Percentiles rank a stretch among this genome's conserved stretches.
Evolutionary conservation across 2,888 invertebrate species (phyloP).

Genomic region (Andricus quercusramuli): DNA sequence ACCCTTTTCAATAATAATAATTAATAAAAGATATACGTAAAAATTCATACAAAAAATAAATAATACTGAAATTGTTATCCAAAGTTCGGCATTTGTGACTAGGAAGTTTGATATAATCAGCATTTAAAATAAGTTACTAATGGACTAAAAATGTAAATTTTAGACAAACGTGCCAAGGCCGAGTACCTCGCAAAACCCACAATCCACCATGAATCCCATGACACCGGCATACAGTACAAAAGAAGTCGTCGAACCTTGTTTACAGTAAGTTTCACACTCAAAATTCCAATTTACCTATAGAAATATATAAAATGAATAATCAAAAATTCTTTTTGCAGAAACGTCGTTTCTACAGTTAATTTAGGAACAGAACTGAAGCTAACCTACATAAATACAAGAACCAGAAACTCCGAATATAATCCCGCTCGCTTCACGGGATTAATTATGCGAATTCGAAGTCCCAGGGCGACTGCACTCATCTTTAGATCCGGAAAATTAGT

Average conservation of each 20-base stretch:
- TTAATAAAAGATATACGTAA: too few species aligned
- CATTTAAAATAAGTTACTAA: too few species aligned
- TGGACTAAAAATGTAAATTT: constrained; percentile 3
- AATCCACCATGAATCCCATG: constrained; percentile 67
- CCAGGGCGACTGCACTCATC: constrained; percentile 87
- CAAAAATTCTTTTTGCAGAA: constrained; percentile 80
- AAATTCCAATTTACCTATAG: neutral
- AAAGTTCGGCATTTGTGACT: too few species aligned
- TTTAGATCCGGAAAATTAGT: constrained; percentile 92
- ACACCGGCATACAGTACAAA: constrained; percentile 65
- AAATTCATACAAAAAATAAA: too few species aligned
- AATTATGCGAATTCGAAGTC: constrained; percentile 90
- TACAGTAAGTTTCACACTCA: constrained; percentile 67
- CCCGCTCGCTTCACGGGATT: constrained; percentile 91
- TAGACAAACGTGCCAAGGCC: constrained; percentile 73
- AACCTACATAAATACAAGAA: constrained; percentile 87
- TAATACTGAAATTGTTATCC: too few species aligned
- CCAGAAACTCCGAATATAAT: constrained; percentile 91
- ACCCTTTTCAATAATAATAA: too few species aligned
- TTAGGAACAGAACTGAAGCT: constrained; percentile 87
- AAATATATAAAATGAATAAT: neutral
- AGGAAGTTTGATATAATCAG: neutral
- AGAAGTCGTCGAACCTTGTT: constrained; percentile 69
- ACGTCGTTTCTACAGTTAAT: constrained; percentile 90
- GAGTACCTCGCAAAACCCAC: constrained; percentile 71